A percentile compares a stretch with the other conserved stretches of the same genome.
phyloP scores from a whole-genome alignment of 2,888 invertebrate species.

The Thera obeliscata region DNA sequence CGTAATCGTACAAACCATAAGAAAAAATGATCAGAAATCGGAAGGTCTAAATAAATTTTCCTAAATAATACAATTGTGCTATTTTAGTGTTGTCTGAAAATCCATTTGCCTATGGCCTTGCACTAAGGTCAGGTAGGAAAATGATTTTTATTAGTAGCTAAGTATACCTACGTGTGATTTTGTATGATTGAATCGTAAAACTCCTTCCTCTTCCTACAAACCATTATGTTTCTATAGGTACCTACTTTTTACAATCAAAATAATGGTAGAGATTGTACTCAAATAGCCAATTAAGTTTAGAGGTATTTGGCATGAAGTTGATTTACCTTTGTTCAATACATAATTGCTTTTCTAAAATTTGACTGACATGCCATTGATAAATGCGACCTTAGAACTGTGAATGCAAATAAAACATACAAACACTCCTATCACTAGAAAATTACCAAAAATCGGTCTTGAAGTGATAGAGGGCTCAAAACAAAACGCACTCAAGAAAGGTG shows the following conservation, averaged over 20 bases:
- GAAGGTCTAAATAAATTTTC: conserved; percentile 1
- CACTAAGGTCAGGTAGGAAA: conserved; percentile 27
- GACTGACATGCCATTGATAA: too few species aligned
- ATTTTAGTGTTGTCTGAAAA: conserved; percentile 21
- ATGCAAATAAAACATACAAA: too few species aligned
- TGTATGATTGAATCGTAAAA: conserved; percentile 24
- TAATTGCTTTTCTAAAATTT: too few species aligned
- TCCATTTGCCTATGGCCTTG: conserved; percentile 35
- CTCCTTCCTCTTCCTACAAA: conserved; percentile 41
- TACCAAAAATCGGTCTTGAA: too few species aligned
- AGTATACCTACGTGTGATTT: background rate
- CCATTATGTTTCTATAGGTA: background rate
- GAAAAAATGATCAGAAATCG: conserved; percentile 6
- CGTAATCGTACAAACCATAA: background rate
- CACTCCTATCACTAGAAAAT: too few species aligned
- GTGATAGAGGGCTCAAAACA: too few species aligned
- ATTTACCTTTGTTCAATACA: background rate
- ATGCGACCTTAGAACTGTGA: too few species aligned
- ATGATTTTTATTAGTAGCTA: conserved; percentile 18
- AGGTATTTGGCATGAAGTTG: background rate
- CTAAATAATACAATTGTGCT: conserved; percentile 13
- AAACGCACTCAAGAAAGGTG: too few species aligned
- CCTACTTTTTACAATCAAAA: background rate
- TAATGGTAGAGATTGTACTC: background rate
- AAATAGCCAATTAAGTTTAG: background rate